These are phyloP conservation scores for Muntiacus muntjak DNA, from an alignment of 2,113 vertebrate genomes.

Conservation along the genomic window DNA sequence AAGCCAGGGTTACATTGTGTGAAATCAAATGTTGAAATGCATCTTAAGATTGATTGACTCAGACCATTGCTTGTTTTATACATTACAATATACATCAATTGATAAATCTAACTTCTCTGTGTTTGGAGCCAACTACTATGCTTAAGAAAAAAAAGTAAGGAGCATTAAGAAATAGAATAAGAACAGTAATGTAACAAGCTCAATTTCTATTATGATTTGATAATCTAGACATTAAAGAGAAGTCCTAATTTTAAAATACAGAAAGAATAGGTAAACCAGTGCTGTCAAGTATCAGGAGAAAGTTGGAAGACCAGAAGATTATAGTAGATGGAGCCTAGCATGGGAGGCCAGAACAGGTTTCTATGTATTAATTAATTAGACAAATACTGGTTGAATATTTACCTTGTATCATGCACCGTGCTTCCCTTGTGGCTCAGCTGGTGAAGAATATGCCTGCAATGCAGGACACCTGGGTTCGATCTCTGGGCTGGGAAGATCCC, in stretches of 20 bases:
- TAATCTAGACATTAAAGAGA: background rate
- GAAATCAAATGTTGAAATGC: conserved; percentile 7
- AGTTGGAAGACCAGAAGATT: background rate
- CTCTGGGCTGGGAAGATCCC: background rate
- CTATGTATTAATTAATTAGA: background rate
- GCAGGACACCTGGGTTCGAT: background rate
- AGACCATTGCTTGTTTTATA: background rate
- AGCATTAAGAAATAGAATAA: background rate
- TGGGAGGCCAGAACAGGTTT: background rate
- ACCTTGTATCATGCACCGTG: background rate
- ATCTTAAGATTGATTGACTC: background rate
- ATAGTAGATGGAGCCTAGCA: background rate
- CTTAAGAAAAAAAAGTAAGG: background rate
- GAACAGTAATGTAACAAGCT: background rate
- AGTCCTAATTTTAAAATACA: background rate
- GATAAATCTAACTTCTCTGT: background rate
- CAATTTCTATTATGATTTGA: background rate
- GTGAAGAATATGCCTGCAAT: background rate
- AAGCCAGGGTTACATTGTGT: background rate
- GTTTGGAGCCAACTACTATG: background rate
- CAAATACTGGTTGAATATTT: background rate
- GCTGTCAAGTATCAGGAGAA: background rate
- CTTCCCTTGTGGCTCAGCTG: background rate
- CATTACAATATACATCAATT: background rate
- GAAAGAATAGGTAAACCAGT: background rate